Evolutionary conservation across 2,888 invertebrate genomes (phyloP), one percentile per base, ranked within the genome.

Genomic region (Lithophane ornitopus): DNA sequence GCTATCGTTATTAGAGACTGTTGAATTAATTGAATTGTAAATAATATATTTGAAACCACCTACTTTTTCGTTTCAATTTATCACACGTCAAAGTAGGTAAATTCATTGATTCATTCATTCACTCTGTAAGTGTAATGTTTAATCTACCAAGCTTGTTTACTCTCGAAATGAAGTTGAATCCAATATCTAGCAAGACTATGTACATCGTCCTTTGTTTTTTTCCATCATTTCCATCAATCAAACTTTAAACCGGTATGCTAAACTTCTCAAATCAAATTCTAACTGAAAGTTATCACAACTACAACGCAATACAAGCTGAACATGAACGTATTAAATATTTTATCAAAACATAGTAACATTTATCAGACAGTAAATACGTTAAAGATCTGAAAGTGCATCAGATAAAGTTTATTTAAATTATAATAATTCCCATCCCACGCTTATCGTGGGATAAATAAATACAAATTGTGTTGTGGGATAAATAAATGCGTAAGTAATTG

Each of bases 1-100:
- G 93, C 67, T 93, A 94, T 87, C 89, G 89, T 73, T 93, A 92
- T 80, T 93, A 74, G 68, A 69, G 63, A 70, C 63, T 78, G 85
- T 82, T 75, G 65, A 72, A 44, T 85, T 71, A 44, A 58, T 41
- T 61, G 12, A 58, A 28, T 54, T 80, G 71, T 76, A 70, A 85
- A 74, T 87, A 83, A 44, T 84, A 78, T 79, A 82, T 77, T 81
- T 71, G 59, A 16, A 28, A 62, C 61, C 46, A 61, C 69, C 49
- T 67, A 62, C 9, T 34, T 19, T 70, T 14, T 56, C 2, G 0
- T 65, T 71, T 67, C 0, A 7, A n/a, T 72, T 49, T 58, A 7
- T 34, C 26, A 6, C 3, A 11, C 2, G 28, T 22, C 16, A 34
- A 16, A 49, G 1, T 46, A 2, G 65, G 8, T 26, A 9, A 39